These are phyloP conservation scores for Nibea coibor DNA, from an alignment of 2,113 vertebrate species.

Conservation along the genomic window DNA sequence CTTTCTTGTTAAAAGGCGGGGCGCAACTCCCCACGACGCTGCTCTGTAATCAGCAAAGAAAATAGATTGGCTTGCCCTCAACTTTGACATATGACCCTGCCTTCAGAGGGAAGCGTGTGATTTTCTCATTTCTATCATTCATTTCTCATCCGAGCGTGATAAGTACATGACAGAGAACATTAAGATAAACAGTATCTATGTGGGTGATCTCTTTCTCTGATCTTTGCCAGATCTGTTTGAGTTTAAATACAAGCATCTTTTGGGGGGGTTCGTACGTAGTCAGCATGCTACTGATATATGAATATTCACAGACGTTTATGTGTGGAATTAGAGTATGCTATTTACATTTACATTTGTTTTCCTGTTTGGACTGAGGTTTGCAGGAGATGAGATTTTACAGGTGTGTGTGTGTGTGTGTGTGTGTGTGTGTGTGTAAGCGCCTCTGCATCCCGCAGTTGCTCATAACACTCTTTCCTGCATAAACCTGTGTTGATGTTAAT, in stretches of 20 bases:
- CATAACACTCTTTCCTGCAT: too few relatives aligned
- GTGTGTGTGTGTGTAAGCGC: not conserved
- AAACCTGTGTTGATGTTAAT: not conserved
- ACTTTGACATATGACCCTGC: slow-evolving; percentile 53
- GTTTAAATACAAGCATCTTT: not conserved
- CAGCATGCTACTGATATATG: not conserved
- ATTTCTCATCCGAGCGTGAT: too few relatives aligned
- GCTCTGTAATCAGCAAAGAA: slow-evolving; percentile 73
- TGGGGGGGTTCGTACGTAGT: not conserved
- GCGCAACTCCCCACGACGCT: slow-evolving; percentile 40
- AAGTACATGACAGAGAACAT: slow-evolving; percentile 13
- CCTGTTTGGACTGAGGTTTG: not conserved
- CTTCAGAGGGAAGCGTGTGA: slow-evolving; percentile 36
- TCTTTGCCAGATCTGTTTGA: not conserved
- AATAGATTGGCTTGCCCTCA: slow-evolving; percentile 44
- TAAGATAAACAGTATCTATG: not conserved
- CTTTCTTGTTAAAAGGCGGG: slow-evolving; percentile 37
- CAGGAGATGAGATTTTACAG: not conserved
- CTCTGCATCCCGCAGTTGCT: not conserved
- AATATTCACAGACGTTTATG: too few relatives aligned
- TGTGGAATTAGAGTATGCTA: too few relatives aligned
- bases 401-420: not conserved
- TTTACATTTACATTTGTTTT: not conserved
- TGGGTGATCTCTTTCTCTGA: not conserved
- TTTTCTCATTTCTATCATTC: slow-evolving; percentile 35